Evolutionary conservation across 2,888 invertebrate species (phyloP), one percentile per base, ranked within the genome.

Genomic region (Polydrusus pterygomalis): DNA sequence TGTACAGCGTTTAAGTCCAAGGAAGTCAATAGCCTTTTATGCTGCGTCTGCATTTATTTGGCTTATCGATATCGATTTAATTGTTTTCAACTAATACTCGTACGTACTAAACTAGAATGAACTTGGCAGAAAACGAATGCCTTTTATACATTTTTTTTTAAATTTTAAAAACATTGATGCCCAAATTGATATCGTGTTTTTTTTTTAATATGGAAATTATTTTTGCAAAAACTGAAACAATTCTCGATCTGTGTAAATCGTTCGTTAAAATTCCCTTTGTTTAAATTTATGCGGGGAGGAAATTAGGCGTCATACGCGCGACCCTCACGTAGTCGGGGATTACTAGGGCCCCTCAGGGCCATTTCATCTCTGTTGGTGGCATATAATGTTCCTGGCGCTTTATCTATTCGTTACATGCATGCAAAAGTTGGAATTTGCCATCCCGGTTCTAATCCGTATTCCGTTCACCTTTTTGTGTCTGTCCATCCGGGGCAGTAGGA

Each of bases 381-480:
- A 81, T 83, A 83, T 83, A 83, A 81, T 81, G 82, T 82, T 81
- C 79, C 75, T 79, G 84, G 85, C 85, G 86, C 85, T 84, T 86
- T 85, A 84, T 85, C 84, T 83, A 80, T 81, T 80, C 82, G 82
- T 80, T 80, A 77, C 82, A 81, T 83, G 83, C 84, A 86, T 88
- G 89, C 89, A 89, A 89, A 89, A 89, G 90, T 89, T 89, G 89
- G 88, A 89, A 89, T 88, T 89, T 89, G 89, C 89, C 89, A 88
- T 17, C 47, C 74, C 89, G 88, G 89, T 67, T 74, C 89, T 89
- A 89, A 89, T 90, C 88, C 88, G 87, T 86, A 88, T 84, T 81
- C 80, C 68, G 77, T 77, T 77, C 78, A 75, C 89, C 89, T 89
- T 80, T 80, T 82, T 77, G 74, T 60, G 65, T 70, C 68, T 67